phyloP scores from a whole-genome alignment of 53 echinoderm and acorn worm genomes.

The Luidia sarsii region DNA sequence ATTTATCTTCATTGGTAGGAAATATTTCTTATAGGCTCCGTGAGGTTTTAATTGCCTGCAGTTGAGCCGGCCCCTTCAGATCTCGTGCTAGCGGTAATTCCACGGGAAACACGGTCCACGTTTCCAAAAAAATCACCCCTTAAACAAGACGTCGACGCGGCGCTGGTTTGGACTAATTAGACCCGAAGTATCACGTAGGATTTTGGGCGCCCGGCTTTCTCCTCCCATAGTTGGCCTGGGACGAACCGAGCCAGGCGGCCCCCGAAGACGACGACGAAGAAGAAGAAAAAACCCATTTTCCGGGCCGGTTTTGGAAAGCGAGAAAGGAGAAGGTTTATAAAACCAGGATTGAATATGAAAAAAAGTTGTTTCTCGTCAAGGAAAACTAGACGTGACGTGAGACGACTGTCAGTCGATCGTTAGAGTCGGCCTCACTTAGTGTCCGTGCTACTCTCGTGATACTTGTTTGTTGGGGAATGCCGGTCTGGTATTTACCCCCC shows the following conservation, averaged over 20 bases:
- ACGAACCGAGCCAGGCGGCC: neutral
- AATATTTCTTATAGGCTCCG: neutral
- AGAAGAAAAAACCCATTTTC: no score
- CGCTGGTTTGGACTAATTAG: neutral
- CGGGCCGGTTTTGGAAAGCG: no score
- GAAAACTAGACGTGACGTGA: constrained; percentile 2
- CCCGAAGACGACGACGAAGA: no score
- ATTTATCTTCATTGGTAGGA: neutral
- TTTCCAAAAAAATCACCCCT: neutral
- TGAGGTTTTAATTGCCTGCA: neutral
- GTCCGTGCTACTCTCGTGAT: no score
- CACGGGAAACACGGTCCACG: neutral
- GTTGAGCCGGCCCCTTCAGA: neutral
- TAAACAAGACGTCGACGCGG: neutral
- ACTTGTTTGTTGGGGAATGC: no score
- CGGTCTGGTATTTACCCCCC: no score
- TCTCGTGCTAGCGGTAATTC: neutral
- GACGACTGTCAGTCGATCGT: neutral
- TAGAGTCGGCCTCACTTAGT: neutral
- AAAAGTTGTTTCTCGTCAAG: neutral
- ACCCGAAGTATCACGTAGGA: constrained; percentile 11
- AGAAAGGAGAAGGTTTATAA: no score
- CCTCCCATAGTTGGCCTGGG: neutral
- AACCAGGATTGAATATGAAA: neutral
- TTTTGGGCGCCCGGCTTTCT: neutral